Base-by-base conservation (phyloP, 2,113 vertebrate genomes). In the Neodontobutis hainanensis region DNA sequence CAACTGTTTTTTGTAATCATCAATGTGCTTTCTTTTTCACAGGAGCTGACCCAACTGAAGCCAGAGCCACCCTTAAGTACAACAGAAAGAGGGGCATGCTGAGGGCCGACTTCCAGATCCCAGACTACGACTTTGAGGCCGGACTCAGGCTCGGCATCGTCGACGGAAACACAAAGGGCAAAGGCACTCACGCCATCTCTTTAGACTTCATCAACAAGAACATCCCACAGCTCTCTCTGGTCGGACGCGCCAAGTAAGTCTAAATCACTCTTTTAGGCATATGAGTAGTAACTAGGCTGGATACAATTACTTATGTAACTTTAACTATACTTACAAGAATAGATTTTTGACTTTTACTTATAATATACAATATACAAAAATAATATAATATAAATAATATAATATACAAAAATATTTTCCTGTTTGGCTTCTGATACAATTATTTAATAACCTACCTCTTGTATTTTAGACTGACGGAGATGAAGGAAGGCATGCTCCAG, bases 201-300 rank as follows among this genome's bases (percentile, higher is more conserved):
- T 75, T 97, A 59, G 92, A 97, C 44, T n/a, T 98, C 5, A 83
- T 93, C 55, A 95, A 95, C 80, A 94, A 94, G 81, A 94, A 95
- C 44, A 82, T 93, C 78, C 84, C 94, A 46, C 93, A 95, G 85
- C 78, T 93, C 46, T 92, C 93, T 8, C 78, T 99, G 67, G 83
- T 90, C 34, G 94, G 92, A n/a, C 93, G 88, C 27, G 66, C 94
- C 64, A 95, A 94, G 97, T 99, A 94, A 82, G 89, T 0, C 52
- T 53, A 2, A 32, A 4, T 50, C 38, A 40, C 5, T 27, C 10
- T 32, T 52, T 14, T 11, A 52, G 19, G 19, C 19, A 3, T 27
- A 27, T 27, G 19, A 27, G 19, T 27, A 27, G 19, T 27, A 27
- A 27, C 19, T 27, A 3, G 19, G 3, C 19, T 27, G 19, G 19